Base-by-base conservation (phyloP, 2,888 invertebrate genomes). In the Argyresthia goedartella region DNA sequence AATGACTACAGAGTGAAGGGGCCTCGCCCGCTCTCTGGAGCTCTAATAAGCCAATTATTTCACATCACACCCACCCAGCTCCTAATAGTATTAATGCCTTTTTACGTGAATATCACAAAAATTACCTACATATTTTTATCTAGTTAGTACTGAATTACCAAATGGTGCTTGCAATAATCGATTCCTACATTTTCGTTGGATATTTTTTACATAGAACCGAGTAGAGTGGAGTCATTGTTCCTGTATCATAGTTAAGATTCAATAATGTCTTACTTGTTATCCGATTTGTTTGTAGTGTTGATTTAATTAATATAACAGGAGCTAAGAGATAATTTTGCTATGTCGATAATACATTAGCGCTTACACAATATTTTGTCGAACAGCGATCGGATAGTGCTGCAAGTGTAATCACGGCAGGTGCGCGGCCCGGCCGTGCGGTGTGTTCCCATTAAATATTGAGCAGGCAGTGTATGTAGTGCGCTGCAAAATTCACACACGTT, bases 391-490 rank as follows among this genome's bases (percentile, higher is more conserved):
- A 39, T 48, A 35, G 48, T 35, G 48, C 48, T 36, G 41, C 34
- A 16, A 16, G 50, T 25, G 25, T 50, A 50, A 50, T 50, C 50
- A 50, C 41, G 25, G 42, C 58, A 59, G 59, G 57, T 56, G 56
- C 62, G 2, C 25, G 6, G 25, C 3, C n/a, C 25, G 25, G 25
- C 25, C 25, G 42, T 59, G 61, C 63, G 63, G 68, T 64, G 65
- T 66, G 66, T 64, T 66, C 71, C 71, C 68, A 69, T 78, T 72
- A 73, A 76, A 70, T 79, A 79, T 79, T 76, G 71, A 75, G 69
- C 71, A 66, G 65, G 64, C 63, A 65, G 69, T 66, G 70, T 67
- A 68, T 66, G 70, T 68, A 68, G 61, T 63, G 65, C 64, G 57
- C 60, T 57, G 55, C 58, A 60, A 59, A 55, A 60, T 59, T 57